These are phyloP conservation scores for Sepiola atlantica DNA, from an alignment of 2,888 invertebrate genomes.

Conservation along the genomic window DNA sequence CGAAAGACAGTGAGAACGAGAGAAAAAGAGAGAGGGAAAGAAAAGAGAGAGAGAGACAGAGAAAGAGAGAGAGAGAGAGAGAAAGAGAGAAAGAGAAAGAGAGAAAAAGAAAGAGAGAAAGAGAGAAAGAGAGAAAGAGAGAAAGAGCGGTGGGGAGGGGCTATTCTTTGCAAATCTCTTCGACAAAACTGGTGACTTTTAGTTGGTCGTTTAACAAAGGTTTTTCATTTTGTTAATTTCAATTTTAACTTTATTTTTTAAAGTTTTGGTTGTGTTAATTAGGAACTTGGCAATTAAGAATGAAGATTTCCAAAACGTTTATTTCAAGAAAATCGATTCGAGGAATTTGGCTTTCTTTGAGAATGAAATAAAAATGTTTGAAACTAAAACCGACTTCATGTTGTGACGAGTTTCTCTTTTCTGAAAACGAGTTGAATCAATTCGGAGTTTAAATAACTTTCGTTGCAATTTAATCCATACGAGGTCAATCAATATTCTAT, in stretches of 20 bases:
- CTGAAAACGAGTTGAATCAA: conserved; percentile 20
- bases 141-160: too few relatives aligned
- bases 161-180: background rate
- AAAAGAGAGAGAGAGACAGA: too few relatives aligned
- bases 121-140: too few relatives aligned
- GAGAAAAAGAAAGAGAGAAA: too few relatives aligned
- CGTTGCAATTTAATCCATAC: background rate
- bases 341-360: conserved; percentile 9
- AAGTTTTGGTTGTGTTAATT: background rate
- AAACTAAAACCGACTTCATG: background rate
- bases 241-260: too few relatives aligned
- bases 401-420: background rate
- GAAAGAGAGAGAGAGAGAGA: too few relatives aligned
- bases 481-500: background rate
- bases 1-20: too few relatives aligned
- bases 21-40: too few relatives aligned
- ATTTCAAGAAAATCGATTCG: background rate
- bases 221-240: background rate
- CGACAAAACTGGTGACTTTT: background rate
- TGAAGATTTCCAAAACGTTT: conserved; percentile 9
- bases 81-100: too few relatives aligned
- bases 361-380: background rate
- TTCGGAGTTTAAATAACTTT: background rate
- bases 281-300: background rate
- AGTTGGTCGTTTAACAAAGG: background rate